phyloP scores from a whole-genome alignment of 2,797 vertebrate genomes.

The Pseudochaenichthys georgianus region DNA sequence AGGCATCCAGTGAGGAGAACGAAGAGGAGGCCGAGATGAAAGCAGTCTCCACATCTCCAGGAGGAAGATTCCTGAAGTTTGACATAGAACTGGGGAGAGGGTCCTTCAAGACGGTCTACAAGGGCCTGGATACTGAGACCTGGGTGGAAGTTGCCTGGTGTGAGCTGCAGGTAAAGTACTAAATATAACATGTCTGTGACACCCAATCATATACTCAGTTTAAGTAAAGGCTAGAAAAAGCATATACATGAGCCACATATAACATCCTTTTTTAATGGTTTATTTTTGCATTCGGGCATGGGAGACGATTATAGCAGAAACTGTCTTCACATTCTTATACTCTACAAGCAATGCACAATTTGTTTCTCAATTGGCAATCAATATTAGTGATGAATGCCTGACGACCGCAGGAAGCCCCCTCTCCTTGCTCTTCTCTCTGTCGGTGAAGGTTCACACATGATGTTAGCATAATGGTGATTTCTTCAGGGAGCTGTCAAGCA shows the following conservation, averaged over 20 bases:
- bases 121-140: conserved; percentile 97
- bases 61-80: conserved; percentile 97
- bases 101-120: conserved; percentile 99
- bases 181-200: background rate
- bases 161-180: conserved; percentile 92
- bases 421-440: conserved; percentile 13
- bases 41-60: conserved; percentile 94
- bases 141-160: conserved; percentile 99
- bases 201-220: background rate
- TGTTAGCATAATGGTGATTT: conserved; percentile 46
- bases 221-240: background rate
- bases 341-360: background rate
- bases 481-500: conserved; percentile 63
- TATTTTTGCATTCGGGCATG: background rate
- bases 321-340: background rate
- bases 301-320: background rate
- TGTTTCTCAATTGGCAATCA: background rate
- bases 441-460: conserved; percentile 39
- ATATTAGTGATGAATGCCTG: conserved; percentile 7
- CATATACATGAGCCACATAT: background rate
- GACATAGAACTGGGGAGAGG: conserved; percentile 97
- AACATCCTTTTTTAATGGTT: background rate
- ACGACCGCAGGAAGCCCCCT: conserved; percentile 37
- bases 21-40: conserved; percentile 98
- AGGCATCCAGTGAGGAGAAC: conserved; percentile 88